Evolutionary conservation across 1,140 invertebrate species (phyloP).

Genomic region (Diachasmimorpha longicaudata): DNA sequence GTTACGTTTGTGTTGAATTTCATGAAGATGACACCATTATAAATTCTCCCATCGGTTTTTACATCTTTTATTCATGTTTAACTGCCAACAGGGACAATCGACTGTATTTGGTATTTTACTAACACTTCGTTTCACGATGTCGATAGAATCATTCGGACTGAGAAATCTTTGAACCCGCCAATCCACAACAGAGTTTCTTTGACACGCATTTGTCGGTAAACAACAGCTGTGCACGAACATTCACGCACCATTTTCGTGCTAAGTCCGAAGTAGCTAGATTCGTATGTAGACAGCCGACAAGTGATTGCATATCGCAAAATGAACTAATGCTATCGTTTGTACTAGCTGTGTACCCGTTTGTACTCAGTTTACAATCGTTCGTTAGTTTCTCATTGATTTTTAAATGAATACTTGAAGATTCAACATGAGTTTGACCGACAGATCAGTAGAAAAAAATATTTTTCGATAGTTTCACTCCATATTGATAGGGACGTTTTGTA

Average conservation of each 20-base stretch:
- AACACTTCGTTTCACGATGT: not conserved
- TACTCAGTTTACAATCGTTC: too few species aligned
- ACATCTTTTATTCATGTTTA: not conserved
- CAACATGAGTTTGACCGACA: too few species aligned
- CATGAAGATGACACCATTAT: not conserved
- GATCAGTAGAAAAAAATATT: too few species aligned
- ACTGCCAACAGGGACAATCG: not conserved
- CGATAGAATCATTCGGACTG: not conserved
- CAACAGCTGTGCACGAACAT: slow-evolving; percentile 52
- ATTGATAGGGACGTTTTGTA: too few species aligned
- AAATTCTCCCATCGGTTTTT: not conserved
- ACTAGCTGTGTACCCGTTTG: too few species aligned
- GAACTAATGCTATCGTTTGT: too few species aligned
- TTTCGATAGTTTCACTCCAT: too few species aligned
- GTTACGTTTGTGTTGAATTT: not conserved
- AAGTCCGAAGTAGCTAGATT: not conserved
- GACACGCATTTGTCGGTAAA: slow-evolving; percentile 54
- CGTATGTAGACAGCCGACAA: too few species aligned
- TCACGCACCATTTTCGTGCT: slow-evolving; percentile 47
- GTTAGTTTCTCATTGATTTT: too few species aligned
- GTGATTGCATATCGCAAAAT: too few species aligned
- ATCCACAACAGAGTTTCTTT: slow-evolving; percentile 26
- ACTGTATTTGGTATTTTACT: not conserved
- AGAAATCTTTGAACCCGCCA: slow-evolving; percentile 1
- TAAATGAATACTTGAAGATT: too few species aligned